Evolutionary conservation across 2,888 invertebrate species (phyloP).

Genomic region (Plebejus anna): DNA sequence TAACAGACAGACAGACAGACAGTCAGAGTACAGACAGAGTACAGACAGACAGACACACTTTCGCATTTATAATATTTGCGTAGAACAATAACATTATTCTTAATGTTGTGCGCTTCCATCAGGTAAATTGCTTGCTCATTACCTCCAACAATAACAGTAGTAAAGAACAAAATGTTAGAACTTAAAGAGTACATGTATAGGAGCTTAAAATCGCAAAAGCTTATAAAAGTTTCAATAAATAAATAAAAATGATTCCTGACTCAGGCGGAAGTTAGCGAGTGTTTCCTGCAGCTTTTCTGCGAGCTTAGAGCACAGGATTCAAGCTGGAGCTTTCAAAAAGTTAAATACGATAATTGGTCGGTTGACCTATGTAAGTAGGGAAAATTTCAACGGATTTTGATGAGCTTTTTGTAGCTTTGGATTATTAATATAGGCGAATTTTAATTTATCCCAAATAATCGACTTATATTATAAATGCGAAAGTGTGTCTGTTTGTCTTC

Average conservation of each 20-base stretch:
- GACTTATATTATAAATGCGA: no score
- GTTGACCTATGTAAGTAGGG: no score
- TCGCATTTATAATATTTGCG: no score
- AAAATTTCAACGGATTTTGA: no score
- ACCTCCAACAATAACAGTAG: neutral
- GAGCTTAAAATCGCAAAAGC: neutral
- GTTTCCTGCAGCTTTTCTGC: neutral
- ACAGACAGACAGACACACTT: no score
- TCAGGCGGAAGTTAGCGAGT: neutral
- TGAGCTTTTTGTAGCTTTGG: no score
- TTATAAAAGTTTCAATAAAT: constrained; percentile 21
- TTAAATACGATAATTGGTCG: neutral
- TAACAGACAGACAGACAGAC: no score
- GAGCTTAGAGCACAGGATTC: neutral
- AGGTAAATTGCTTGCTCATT: neutral
- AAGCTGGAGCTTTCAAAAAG: neutral
- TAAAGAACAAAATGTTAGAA: neutral
- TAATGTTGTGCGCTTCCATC: neutral
- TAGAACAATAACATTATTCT: no score
- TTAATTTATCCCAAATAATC: no score
- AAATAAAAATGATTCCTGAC: constrained; percentile 20
- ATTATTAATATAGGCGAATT: no score
- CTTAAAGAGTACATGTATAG: neutral
- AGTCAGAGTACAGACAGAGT: no score
- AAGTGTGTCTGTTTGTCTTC: no score